Base-by-base conservation (phyloP, 2,113 vertebrate species). In the Hemiprocne comata region DNA sequence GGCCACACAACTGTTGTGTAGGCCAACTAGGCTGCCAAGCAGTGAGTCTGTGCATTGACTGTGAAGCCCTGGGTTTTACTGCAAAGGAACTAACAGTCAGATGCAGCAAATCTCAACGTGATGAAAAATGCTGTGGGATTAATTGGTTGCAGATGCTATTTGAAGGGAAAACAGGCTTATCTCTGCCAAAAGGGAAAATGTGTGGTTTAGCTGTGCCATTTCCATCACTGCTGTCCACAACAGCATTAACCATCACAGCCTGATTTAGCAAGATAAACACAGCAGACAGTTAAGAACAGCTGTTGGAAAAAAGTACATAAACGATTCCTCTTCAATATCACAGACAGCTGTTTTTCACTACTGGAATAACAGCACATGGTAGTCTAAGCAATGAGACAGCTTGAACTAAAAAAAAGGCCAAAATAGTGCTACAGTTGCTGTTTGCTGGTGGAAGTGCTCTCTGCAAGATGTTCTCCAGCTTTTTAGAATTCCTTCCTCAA, bases 1-100 rank as follows among this genome's bases (percentile, higher is more conserved):
- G 73, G 73, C 20, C 60, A 65, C 0, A 4, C 28, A 51, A 46
- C 1, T 10, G 7, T 11, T 1, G 3, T 0, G 2, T 24, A 48
- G 58, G 64, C 26, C 74, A 69, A 9, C 7, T 13, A 55, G 21
- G 34, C 29, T 64, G 44, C 1, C 2, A 58, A 60, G 69, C 23
- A 42, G 38, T 28, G 33, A 33, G 13, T 58, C 44, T 42, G 33
- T 12, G 24, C 24, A 31, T 75, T 38, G 58, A 44, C 82, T 76
- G 34, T 11, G 31, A 79, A 77, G 13, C 61, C 33, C 54, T 44
- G 28, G 34, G 16, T 36, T 89, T 79, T 75, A 83, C 29, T 21
- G 20, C 24, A 50, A 55, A 60, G 61, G 25, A 80, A 80, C 24
- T 40, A 81, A 72, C 20, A 61, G 34, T 44, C 34, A 79, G 58